Conservation (phyloP, 1,140 invertebrate species). For the Armadillidium nasatum region DNA sequence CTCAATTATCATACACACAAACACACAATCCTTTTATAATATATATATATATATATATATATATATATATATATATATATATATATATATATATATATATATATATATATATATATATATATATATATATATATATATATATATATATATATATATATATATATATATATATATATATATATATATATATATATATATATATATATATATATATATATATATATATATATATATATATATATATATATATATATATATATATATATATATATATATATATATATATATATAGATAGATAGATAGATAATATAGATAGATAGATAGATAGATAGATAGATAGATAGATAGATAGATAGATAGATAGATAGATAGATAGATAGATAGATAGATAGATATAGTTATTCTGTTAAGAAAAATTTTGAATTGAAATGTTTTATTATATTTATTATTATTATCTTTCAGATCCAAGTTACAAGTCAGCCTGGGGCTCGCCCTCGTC, state of each 20-base stretch:
- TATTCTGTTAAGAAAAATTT: no score
- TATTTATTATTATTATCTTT: constrained; percentile 39
- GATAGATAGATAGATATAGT: no score
- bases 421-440: neutral
- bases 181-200: constrained; percentile 10
- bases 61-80: constrained; percentile 8
- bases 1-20: no score
- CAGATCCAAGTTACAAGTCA: constrained; percentile 63
- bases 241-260: constrained; percentile 14
- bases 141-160: constrained; percentile 19
- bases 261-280: constrained; percentile 23
- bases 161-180: no score
- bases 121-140: neutral
- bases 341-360: no score
- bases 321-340: neutral
- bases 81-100: constrained; percentile 2
- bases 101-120: constrained; percentile 14
- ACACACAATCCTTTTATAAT: neutral
- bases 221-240: constrained; percentile 6
- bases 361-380: no score
- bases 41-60: constrained; percentile 13
- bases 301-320: neutral
- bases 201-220: constrained; percentile 6
- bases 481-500: constrained; percentile 59
- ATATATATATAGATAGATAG: no score